Evolutionary conservation across 2,888 invertebrate species (phyloP), one percentile per base, ranked within the genome.

Genomic region (Aporophyla lueneburgensis): DNA sequence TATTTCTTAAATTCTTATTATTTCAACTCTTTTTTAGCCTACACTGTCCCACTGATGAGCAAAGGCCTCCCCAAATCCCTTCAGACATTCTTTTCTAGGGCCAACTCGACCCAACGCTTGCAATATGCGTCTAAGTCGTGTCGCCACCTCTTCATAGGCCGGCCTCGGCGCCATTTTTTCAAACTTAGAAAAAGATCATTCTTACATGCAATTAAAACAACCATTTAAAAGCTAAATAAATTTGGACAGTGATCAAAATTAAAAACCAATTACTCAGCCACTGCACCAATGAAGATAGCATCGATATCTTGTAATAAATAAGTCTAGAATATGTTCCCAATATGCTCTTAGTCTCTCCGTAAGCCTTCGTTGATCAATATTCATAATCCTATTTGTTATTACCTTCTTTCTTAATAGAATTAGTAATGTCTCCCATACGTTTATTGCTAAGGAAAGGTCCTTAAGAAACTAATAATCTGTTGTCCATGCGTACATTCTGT

Each of bases 391-490:
- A 43, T 81, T 61, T 46, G 69, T 27, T 56, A 80, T 59, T 33
- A 56, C 40, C 53, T 14, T 14, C 5, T 21, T 5, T 21, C 21
- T 27, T 85, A 76, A 76, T 78, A 65, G 70, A 70, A 71, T 85
- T 54, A 66, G 16, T 58, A n/a, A 53, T 24, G 24, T 61, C 21
- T 63, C 43, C 40, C 27, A 53, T 73, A 63, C 19, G 24, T 75
- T 77, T 80, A 71, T 62, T 82, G n/a, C 40, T 62, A 69, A 65
- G 59, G 54, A 82, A 65, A 63, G 46, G 43, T 54, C 27, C 58
- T 71, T 76, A 66, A 33, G 68, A 46, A 68, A 53, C 70, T 61
- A 77, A 70, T 83, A 77, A 75, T 75, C 12, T 71, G 10, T 51
- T 61, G 73, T 43, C 21, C 65, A 68, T 59, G 12, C 27, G 43